Evolutionary conservation across 92 coral and sea anemone species (phyloP), one percentile per base, ranked within the genome.

Genomic region (Parazoanthus darwini): DNA sequence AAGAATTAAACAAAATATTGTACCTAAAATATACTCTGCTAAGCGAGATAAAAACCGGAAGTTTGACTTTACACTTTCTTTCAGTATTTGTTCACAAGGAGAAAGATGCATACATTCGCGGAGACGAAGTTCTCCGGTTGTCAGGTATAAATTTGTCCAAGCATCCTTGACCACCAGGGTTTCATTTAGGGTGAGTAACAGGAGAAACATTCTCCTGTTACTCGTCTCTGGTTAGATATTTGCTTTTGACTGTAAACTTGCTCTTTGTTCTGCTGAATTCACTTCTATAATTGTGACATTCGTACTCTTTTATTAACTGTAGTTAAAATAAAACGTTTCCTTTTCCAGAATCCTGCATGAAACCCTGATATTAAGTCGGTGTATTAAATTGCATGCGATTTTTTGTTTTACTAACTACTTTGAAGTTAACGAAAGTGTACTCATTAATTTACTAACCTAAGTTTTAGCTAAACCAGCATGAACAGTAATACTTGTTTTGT

Each of bases 121-220:
- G 87, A 84, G 87, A 84, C 46, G 87, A 84, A 84, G 87, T 84
- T 84, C 87, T 84, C 87, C 87, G 87, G 87, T 84, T 84, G 87
- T 84, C 87, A 84, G 87, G 87, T 84, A 84, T 72, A 44, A 43
- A 44, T 71, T 48, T 29, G 77, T 56, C 66, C 13, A 48, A 70
- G 68, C 87, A 84, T 84, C 87, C 87, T 84, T 84, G 87, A 84
- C 87, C 72, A 72, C 67, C 77, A 84, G 87, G 87, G 66, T 70
- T 84, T 71, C 87, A 84, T 84, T 84, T 74, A 48, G 65, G 87
- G 66, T 14, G 68, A 25, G 44, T 23, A 68, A 71, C 26, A 48
- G 16, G 75, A 68, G 43, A 68, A 83, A 7, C 2, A 2, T 18
- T 67, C 18, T 82, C 86, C 85, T 37, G 38, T 36, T 65, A 36